Evolutionary conservation across 2,113 vertebrate species (phyloP), one percentile per base, ranked within the genome.

Genomic region (Perognathus longimembris): DNA sequence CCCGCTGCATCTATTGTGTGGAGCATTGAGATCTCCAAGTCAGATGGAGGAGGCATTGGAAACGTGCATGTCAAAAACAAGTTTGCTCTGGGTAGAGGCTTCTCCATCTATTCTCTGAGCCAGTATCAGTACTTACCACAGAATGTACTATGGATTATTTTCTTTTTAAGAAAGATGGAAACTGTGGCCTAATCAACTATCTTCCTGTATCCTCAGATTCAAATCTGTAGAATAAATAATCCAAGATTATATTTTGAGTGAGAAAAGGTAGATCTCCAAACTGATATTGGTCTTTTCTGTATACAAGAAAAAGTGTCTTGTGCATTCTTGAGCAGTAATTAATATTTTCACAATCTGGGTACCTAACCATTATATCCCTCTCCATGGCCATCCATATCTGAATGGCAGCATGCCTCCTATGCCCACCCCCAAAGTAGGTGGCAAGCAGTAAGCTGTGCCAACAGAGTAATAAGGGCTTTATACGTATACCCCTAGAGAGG

Each of bases 1-100:
- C 69, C n/a, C 11, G 28, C 10, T 36, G 1, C 10, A 32, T 17
- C 75, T 5, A 2, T 26, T 24, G 22, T 24, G 26, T 75, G 36
- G 10, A 30, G 40, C 54, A 32, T 61, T 73, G 59, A 66, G 73
- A 36, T 64, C 54, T 71, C 92, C 24, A 30, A 26, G 64, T 66
- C 92, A 88, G 78, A 81, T 77, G 70, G 12, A 59, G 69, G 74
- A 88, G 57, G 11, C n/a, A 20, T 77, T 36, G 50, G 15, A 89
- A 83, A 50, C 66, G 32, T 15, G 6, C 30, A 7, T 45, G 14
- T 57, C 4, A 18, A 40, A 32, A 32, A 86, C 73, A 17, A 28
- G 5, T 36, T n/a, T 38, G 36, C 61, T 79, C 22, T 36, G n/a
- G 38, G 22, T 40, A 67, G 40, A 42, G 59, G 32, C 8, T 34